A percentile compares a stretch with the other conserved stretches of the same genome.
These are phyloP conservation scores for Pemphigus obesinymphae DNA, from an alignment of 1,140 invertebrate species.

Conservation along the genomic window DNA sequence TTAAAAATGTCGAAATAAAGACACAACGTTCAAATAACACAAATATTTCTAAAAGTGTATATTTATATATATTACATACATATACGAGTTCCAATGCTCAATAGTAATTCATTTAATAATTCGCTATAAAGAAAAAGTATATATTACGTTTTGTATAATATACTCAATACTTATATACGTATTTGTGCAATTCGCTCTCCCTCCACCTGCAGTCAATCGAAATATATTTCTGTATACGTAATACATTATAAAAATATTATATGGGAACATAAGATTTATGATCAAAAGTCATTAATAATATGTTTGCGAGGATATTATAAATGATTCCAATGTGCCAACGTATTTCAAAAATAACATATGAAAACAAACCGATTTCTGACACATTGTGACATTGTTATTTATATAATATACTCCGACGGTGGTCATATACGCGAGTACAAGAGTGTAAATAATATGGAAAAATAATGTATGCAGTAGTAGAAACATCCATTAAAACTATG, in stretches of 20 bases:
- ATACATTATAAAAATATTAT: no score
- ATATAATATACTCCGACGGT: background rate
- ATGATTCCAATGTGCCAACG: background rate
- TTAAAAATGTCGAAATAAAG: background rate
- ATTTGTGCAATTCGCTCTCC: background rate
- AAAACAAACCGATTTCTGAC: background rate
- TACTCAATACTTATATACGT: no score
- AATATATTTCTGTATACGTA: background rate
- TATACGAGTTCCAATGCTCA: no score
- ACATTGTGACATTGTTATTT: background rate
- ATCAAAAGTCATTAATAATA: background rate
- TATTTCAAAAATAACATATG: background rate
- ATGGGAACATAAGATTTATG: background rate
- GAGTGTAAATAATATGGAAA: background rate
- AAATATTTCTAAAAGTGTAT: no score
- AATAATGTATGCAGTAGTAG: background rate
- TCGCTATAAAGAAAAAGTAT: background rate
- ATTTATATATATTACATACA: background rate
- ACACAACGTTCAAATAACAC: background rate
- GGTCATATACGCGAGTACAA: no score
- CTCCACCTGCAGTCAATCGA: background rate
- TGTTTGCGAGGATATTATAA: background rate
- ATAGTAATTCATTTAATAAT: background rate
- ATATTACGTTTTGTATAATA: background rate
- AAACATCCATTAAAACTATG: background rate